Conservation (phyloP, 2,888 invertebrate genomes). For the Hybos culiciformis region DNA sequence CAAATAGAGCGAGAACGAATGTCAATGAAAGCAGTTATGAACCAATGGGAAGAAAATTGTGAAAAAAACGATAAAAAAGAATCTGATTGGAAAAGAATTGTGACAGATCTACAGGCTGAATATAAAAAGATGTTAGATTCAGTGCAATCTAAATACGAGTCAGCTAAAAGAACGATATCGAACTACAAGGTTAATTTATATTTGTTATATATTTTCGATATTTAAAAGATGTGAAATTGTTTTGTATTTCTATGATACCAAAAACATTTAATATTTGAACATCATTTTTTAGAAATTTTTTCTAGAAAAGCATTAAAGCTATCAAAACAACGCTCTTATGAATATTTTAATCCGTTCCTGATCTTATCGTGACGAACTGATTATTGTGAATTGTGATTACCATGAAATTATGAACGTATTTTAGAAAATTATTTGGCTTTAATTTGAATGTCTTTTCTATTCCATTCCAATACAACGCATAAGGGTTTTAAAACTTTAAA, state of each 20-base stretch:
- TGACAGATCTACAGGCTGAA: constrained; percentile 36
- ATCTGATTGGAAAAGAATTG: constrained; percentile 37
- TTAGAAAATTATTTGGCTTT: no score
- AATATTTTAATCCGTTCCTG: no score
- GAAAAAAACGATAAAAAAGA: constrained; percentile 38
- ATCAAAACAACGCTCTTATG: background rate
- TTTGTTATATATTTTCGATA: background rate
- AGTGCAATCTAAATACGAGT: constrained; percentile 46
- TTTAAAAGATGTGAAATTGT: background rate
- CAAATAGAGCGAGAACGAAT: constrained; percentile 37
- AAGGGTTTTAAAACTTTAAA: no score
- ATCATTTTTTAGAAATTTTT: background rate
- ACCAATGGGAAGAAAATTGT: constrained; percentile 36
- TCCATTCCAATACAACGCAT: no score
- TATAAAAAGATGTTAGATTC: constrained; percentile 38
- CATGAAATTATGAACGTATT: no score
- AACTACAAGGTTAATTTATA: constrained; percentile 40
- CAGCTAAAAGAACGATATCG: constrained; percentile 45
- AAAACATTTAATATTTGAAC: no score
- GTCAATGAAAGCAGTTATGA: constrained; percentile 36
- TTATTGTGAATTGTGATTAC: no score
- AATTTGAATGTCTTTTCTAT: no score
- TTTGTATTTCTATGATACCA: no score
- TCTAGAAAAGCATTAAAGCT: background rate
- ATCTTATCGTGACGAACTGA: no score